These are phyloP conservation scores for Lampris incognitus DNA, from an alignment of 2,113 vertebrate species.

Conservation along the genomic window DNA sequence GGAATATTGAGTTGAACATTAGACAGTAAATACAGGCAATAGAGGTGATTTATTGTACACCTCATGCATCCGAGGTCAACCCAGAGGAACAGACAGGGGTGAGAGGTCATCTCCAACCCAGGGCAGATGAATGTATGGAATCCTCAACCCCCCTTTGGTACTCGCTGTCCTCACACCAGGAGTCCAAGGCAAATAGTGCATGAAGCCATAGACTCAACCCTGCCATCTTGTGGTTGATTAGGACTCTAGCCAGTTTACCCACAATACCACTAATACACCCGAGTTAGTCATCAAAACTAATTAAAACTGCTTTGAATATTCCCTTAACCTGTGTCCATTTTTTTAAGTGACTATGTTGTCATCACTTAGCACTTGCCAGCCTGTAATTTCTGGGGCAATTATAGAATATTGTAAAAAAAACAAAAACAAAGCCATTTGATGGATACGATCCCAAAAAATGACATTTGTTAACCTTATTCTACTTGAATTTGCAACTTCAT, in stretches of 20 bases:
- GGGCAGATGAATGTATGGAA: slow-evolving; percentile 21
- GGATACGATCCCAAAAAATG: too few relatives aligned
- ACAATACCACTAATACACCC: too few relatives aligned
- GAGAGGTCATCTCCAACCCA: slow-evolving; percentile 29
- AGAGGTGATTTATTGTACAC: slow-evolving; percentile 11
- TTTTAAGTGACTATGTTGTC: too few relatives aligned
- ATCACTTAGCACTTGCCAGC: too few relatives aligned
- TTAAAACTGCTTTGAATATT: too few relatives aligned
- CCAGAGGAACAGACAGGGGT: neutral
- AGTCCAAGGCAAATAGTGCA: neutral
- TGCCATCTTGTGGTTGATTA: slow-evolving; percentile 17
- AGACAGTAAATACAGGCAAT: neutral
- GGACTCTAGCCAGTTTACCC: neutral
- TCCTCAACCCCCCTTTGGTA: neutral
- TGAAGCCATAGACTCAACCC: neutral
- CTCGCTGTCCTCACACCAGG: neutral
- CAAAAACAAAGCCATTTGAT: too few relatives aligned
- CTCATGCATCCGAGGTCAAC: slow-evolving; percentile 7
- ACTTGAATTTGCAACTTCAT: too few relatives aligned
- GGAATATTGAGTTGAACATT: neutral
- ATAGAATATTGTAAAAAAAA: too few relatives aligned
- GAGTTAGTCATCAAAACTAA: too few relatives aligned
- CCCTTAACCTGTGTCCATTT: too few relatives aligned
- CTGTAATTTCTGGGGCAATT: too few relatives aligned
- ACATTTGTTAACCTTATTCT: too few relatives aligned